A percentile compares a stretch with the other conserved stretches of the same genome.
Evolutionary conservation across 2,113 vertebrate genomes (phyloP).

Genomic region (Neogale vison): DNA sequence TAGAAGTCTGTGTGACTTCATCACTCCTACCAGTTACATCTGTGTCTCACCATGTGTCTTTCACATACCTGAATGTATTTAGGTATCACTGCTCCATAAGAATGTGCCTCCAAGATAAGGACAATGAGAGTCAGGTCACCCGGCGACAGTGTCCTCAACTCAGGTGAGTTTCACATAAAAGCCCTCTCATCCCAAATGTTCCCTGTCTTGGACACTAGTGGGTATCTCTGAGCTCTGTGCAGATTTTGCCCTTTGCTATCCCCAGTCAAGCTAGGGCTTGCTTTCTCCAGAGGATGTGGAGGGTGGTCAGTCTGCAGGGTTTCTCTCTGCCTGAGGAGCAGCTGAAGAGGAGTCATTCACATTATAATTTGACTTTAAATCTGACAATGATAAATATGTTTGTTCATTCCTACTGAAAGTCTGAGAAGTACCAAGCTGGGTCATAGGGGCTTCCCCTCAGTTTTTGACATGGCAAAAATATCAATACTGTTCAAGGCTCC

Average conservation of each 20-base stretch:
- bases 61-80: background rate
- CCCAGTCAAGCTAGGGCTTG: background rate
- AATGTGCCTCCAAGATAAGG: background rate
- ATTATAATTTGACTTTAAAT: background rate
- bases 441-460: background rate
- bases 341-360: background rate
- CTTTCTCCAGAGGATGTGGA: background rate
- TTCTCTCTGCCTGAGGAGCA: background rate
- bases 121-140: background rate
- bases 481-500: background rate
- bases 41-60: background rate
- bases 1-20: background rate
- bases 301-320: background rate
- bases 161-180: background rate
- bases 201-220: background rate
- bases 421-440: background rate
- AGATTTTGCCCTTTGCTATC: background rate
- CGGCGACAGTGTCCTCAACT: background rate
- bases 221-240: background rate
- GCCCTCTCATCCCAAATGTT: background rate
- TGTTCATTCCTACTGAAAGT: background rate
- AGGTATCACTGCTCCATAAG: background rate
- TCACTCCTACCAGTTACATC: background rate
- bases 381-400: background rate
- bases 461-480: conserved; percentile 36